Evolutionary conservation across 2,888 invertebrate species (phyloP).

Genomic region (Ormyrus labotus): DNA sequence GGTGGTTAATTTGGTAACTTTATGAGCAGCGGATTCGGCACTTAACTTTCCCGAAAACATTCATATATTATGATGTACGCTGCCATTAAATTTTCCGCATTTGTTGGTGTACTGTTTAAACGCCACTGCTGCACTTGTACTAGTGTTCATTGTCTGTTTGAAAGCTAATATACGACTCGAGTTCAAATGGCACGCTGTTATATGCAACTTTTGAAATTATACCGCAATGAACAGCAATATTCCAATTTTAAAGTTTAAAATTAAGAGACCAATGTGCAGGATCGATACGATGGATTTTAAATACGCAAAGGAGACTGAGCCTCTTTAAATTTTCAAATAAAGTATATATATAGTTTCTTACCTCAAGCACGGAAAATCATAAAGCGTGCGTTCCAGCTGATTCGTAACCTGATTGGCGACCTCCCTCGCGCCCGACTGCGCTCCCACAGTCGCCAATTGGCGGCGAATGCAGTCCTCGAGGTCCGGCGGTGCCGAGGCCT

Average conservation of each 20-base stretch:
- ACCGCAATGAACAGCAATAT: too few species aligned
- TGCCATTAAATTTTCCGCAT: conserved; percentile 7
- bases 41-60: conserved; percentile 5
- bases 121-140: too few species aligned
- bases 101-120: too few species aligned
- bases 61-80: conserved; percentile 18
- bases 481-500: conserved; percentile 57
- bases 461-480: conserved; percentile 69
- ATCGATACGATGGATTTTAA: too few species aligned
- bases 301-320: too few species aligned
- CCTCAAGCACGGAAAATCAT: conserved; percentile 92
- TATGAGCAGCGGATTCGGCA: conserved; percentile 1
- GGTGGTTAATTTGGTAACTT: neutral
- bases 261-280: too few species aligned
- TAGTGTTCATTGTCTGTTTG: too few species aligned
- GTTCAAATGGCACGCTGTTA: too few species aligned
- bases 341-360: neutral
- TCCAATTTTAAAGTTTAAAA: too few species aligned
- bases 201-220: too few species aligned
- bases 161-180: too few species aligned
- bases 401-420: conserved; percentile 69
- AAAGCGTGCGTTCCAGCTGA: conserved; percentile 91
- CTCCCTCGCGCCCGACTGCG: conserved; percentile 66
- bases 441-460: conserved; percentile 68
- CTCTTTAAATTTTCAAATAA: too few species aligned